Evolutionary conservation across 1,140 invertebrate species (phyloP), one percentile per base, ranked within the genome.

Genomic region (Drosophila punjabiensis): DNA sequence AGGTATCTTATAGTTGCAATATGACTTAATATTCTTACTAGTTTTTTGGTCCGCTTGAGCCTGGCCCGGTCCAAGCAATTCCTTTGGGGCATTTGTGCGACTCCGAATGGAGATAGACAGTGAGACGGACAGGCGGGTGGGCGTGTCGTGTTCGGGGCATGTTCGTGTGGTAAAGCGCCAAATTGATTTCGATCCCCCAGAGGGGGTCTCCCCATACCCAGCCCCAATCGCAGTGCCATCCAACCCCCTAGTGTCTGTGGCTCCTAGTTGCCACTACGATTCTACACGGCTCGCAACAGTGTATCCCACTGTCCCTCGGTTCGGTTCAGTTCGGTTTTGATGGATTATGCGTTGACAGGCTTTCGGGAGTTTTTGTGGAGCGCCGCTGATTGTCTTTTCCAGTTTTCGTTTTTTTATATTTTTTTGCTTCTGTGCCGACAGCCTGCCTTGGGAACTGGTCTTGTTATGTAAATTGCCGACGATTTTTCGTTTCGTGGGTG

Each of bases 311-410:
- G 76, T 76, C 71, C 76, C 41, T 63, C 66, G 39, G 59, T 53
- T 62, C 5, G 55, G 39, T 37, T 62, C 5, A 33, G 39, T 37
- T 71, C 33, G 65, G 45, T 74, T 79, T 89, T 86, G 86, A 90
- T 90, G 87, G 86, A 90, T 90, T 90, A 90, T 76, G 80, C 87
- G 86, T 90, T 90, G 86, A 90, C 86, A 90, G 86, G 69, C 86
- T 80, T 71, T 76, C 69, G 79, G 76, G 76, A 50, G 67, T 70
- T 81, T 63, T 65, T 81, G 41, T 81, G 37, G 78, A 80, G 86
- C 86, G 86, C 86, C 85, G 89, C 86, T 90, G 85, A 90, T 89
- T 89, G 85, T 90, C 63, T 76, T 64, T 70, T 13, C 66, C 77
- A 55, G 66, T 66, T 65, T 41, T 48, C 48, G 53, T 37, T 58